phyloP scores from a whole-genome alignment of 2,113 vertebrate genomes.

The Cyprinodon variegatus region DNA sequence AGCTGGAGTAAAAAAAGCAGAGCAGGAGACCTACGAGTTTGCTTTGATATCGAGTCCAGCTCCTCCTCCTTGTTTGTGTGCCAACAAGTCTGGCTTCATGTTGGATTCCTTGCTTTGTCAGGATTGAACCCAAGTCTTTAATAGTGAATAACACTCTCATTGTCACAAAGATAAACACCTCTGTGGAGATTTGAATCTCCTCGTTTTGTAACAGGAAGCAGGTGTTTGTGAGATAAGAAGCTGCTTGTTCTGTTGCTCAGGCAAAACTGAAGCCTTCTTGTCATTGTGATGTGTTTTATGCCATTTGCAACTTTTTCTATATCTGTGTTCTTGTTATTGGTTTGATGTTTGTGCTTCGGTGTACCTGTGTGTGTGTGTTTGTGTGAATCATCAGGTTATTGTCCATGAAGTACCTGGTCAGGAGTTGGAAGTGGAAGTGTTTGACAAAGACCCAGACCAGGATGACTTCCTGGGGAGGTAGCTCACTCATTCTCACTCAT shows the following conservation, averaged over 20 bases:
- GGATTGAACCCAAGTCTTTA: neutral
- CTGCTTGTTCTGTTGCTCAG: neutral
- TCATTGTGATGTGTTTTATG: constrained; percentile 45
- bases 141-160: neutral
- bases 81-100: constrained; percentile 10
- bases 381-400: constrained; percentile 86
- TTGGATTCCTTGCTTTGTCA: constrained; percentile 23
- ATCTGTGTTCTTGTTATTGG: constrained; percentile 57
- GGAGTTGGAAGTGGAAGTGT: constrained; percentile 93
- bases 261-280: constrained; percentile 14
- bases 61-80: constrained; percentile 16
- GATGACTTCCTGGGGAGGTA: constrained; percentile 96
- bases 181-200: constrained; percentile 38
- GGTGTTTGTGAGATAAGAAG: constrained; percentile 43
- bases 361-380: constrained; percentile 53
- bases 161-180: constrained; percentile 28
- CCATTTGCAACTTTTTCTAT: constrained; percentile 51
- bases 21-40: neutral
- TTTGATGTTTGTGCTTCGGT: neutral
- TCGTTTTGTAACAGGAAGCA: constrained; percentile 51
- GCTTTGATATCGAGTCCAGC: constrained; percentile 6
- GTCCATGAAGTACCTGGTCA: constrained; percentile 95
- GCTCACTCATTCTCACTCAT: constrained; percentile 61
- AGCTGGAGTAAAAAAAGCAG: neutral
- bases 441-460: constrained; percentile 96